Evolutionary conservation across 2,888 invertebrate species (phyloP).

Genomic region (Aleiodes testaceus): DNA sequence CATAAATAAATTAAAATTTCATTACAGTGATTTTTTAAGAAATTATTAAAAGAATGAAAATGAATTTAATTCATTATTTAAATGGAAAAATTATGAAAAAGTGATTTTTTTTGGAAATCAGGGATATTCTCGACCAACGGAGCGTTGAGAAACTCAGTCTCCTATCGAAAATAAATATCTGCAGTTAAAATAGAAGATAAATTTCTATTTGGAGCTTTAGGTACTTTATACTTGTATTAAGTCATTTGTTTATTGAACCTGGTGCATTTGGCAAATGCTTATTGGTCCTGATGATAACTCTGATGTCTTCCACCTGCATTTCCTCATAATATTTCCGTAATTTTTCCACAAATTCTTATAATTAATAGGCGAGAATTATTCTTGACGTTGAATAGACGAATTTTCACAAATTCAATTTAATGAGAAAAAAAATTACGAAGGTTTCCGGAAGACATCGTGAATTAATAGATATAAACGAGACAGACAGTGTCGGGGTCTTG

Average conservation of each 20-base stretch:
- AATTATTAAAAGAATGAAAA: conserved; percentile 1
- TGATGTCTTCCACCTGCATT: conserved; percentile 14
- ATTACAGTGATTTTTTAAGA: not conserved
- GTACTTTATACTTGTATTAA: not conserved
- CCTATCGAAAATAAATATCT: not conserved
- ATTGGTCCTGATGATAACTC: conserved; percentile 12
- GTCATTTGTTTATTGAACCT: conserved; percentile 27
- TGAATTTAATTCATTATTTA: not conserved
- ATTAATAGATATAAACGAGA: conserved; percentile 43
- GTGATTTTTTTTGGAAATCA: too few relatives aligned
- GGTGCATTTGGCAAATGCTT: conserved; percentile 9
- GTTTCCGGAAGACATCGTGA: conserved; percentile 11
- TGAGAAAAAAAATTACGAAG: conserved; percentile 1
- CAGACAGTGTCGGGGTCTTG: conserved; percentile 53
- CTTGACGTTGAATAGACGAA: not conserved
- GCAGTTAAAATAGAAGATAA: not conserved
- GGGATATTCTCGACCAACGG: too few relatives aligned
- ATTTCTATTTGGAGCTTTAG: not conserved
- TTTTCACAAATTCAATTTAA: not conserved
- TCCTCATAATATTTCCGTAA: not conserved
- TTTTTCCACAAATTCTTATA: not conserved
- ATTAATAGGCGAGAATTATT: not conserved
- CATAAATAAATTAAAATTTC: too few relatives aligned
- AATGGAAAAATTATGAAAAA: not conserved
- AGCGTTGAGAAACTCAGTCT: too few relatives aligned